Conservation (phyloP, 2,797 vertebrate genomes). For the Semaprochilodus insignis region DNA sequence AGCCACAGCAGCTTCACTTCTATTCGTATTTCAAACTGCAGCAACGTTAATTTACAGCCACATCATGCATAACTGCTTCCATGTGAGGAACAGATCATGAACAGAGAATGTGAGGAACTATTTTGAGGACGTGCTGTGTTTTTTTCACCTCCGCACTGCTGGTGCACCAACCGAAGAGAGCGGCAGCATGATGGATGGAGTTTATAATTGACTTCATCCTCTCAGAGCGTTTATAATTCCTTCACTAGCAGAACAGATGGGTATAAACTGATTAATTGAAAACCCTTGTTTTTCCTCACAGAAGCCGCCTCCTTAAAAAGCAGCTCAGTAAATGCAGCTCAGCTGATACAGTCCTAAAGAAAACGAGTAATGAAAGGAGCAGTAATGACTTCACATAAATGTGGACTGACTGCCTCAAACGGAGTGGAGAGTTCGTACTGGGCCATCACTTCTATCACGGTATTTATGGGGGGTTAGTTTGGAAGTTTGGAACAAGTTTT, state of each 20-base stretch:
- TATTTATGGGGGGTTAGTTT: neutral
- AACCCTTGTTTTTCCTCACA: slow-evolving; percentile 35
- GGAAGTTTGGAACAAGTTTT: neutral
- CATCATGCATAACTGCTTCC: neutral
- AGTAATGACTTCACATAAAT: neutral
- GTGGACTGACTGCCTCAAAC: neutral
- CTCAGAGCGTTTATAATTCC: slow-evolving; percentile 65
- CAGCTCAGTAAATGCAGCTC: neutral
- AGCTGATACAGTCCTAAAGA: neutral
- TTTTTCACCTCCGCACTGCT: slow-evolving; percentile 52
- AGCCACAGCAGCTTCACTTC: neutral
- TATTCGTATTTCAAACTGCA: neutral
- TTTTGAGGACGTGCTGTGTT: slow-evolving; percentile 46
- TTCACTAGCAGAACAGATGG: slow-evolving; percentile 60
- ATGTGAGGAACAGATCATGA: neutral
- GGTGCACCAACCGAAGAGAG: slow-evolving; percentile 49
- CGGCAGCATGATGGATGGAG: slow-evolving; percentile 72
- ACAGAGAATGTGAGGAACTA: neutral
- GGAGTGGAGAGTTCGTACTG: neutral
- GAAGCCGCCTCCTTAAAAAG: slow-evolving; percentile 8
- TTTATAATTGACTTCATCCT: slow-evolving; percentile 72
- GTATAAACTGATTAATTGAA: slow-evolving; percentile 66
- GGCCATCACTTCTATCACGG: neutral
- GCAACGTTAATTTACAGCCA: neutral
- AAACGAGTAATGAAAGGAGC: neutral